Base-by-base conservation (phyloP, 2,888 invertebrate genomes). In the Lucinisca nassula region DNA sequence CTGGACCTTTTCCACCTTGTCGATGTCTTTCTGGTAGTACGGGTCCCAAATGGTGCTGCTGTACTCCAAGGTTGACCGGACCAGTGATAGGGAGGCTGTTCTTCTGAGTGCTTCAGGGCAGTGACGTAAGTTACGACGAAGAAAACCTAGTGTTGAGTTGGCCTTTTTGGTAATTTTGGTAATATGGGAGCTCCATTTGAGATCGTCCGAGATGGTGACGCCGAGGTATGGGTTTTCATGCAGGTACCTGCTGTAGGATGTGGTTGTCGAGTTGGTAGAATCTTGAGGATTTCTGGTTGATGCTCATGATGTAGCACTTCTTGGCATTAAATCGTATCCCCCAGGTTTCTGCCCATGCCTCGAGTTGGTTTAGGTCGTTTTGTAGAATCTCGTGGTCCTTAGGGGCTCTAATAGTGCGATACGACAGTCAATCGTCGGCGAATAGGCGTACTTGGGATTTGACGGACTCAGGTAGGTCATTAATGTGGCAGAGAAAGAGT, bases 301-400 rank as follows among this genome's bases (percentile, higher is more conserved):
- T 77, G 27, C 74, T 82, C 55, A 87, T 40, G 0, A 84, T 38
- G 73, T 89, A 82, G 37, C 84, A 89, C 55, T 88, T 88, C 27
- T 73, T 73, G 2, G 85, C 81, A 32, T 88, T 88, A 24, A 85
- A 88, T 38, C 51, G 40, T 83, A 88, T 85, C 24, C 74, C 88
- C 88, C 82, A 88, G 10, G 17, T 79, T 21, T 70, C 12, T n/a
- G 79, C 78, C 88, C 85, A 85, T n/a, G 12, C 10, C 80, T 88
- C 80, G 3, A 88, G 78, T 58, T 74, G 21, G 27, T 72, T 17
- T 3, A 87, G 49, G 37, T 87, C 87, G 8, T 81, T 58, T 24
- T 84, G 80, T 8, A 84, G 70, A 0, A n/a, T 61, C 21, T 61
- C n/a, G 38, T 79, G 79, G 37, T 49, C 55, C 4, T 55, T 24